These are phyloP conservation scores for Hephaestus fuliginosus DNA, from an alignment of 2,797 vertebrate genomes.

Conservation along the genomic window DNA sequence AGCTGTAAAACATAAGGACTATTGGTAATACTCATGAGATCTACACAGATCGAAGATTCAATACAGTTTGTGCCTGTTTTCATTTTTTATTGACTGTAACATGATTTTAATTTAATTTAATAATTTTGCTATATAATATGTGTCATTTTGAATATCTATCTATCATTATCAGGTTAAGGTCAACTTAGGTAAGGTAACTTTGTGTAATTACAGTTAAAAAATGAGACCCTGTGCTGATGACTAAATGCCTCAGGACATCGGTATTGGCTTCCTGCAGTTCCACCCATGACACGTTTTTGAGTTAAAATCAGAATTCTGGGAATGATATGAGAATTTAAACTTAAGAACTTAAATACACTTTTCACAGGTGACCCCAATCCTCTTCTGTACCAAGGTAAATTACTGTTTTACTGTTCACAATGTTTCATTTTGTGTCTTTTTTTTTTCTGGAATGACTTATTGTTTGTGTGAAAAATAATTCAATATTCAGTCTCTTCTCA, in stretches of 20 bases:
- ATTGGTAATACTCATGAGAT: not conserved
- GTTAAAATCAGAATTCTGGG: too few species aligned
- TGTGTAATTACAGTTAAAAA: not conserved
- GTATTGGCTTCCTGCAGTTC: not conserved
- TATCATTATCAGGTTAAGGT: not conserved
- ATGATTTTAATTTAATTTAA: not conserved
- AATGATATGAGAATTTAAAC: too few species aligned
- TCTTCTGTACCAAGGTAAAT: too few species aligned
- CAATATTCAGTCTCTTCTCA: too few species aligned
- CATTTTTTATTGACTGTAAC: not conserved
- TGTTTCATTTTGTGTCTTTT: too few species aligned
- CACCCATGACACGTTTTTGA: too few species aligned
- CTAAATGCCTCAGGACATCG: not conserved
- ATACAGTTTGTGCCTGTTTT: not conserved
- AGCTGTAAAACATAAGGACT: slow-evolving; percentile 8
- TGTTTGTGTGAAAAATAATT: too few species aligned
- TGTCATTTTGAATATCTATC: not conserved
- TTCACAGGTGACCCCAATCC: too few species aligned
- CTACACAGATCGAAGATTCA: not conserved
- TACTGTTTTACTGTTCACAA: too few species aligned
- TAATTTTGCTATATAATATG: not conserved
- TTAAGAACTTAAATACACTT: too few species aligned
- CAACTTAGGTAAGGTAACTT: not conserved
- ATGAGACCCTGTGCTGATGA: not conserved
- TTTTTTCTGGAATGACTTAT: too few species aligned